phyloP scores from a whole-genome alignment of 92 coral and sea anemone species.

The Anthopleura xanthogrammica region DNA sequence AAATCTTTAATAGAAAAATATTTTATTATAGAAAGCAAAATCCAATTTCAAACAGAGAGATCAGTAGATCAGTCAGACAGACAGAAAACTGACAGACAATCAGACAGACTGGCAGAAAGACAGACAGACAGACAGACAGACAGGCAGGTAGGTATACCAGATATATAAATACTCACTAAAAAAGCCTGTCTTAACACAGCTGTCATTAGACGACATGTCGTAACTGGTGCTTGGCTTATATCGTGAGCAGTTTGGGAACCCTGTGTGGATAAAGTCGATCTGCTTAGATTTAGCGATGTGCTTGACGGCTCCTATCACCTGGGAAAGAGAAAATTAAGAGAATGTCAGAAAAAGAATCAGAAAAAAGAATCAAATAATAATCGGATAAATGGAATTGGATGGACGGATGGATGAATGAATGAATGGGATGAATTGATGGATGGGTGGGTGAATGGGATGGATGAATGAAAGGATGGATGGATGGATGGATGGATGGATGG shows the following conservation, averaged over 20 bases:
- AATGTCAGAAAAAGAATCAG: no score
- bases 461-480: no score
- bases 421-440: no score
- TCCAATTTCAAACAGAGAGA: no score
- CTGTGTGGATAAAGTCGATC: constrained; percentile 67
- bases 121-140: not conserved
- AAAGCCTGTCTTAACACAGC: constrained; percentile 72
- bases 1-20: constrained; percentile 10
- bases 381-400: no score
- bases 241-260: constrained; percentile 73
- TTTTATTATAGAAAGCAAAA: not conserved
- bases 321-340: not conserved
- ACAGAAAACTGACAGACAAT: no score
- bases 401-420: no score
- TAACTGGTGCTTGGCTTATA: constrained; percentile 38
- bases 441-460: no score
- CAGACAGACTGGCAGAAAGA: not conserved
- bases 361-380: no score
- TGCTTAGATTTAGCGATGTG: constrained; percentile 21
- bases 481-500: no score
- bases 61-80: no score
- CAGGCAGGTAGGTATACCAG: not conserved
- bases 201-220: constrained; percentile 42
- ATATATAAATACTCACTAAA: constrained; percentile 59
- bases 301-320: constrained; percentile 67